These are phyloP conservation scores for Atopsyche davidsoni DNA, from an alignment of 1,140 invertebrate genomes.

Conservation along the genomic window DNA sequence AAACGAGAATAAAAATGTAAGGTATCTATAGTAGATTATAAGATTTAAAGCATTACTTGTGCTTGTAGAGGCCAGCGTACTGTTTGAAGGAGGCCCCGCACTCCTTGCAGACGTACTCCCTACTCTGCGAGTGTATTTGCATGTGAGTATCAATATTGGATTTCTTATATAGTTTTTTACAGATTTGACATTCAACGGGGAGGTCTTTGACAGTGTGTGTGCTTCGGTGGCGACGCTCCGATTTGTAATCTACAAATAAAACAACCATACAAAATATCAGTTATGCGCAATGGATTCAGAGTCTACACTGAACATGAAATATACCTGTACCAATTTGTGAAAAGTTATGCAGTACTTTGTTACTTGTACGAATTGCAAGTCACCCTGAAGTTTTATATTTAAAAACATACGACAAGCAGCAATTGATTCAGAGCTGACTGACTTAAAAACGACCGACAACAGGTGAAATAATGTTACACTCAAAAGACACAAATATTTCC, in stretches of 20 bases:
- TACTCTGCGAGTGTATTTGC: neutral
- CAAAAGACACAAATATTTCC: constrained; percentile 6
- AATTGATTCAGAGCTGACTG: no score
- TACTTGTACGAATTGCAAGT: neutral
- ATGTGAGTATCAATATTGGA: neutral
- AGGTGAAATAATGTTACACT: neutral
- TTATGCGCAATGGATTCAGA: no score
- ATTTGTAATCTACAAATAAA: neutral
- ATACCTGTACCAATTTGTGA: neutral
- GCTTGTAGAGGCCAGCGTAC: constrained; percentile 12
- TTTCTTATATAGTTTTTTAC: neutral
- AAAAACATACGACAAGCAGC: no score
- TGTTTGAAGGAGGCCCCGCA: constrained; percentile 14
- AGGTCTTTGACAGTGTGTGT: neutral
- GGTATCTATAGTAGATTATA: no score
- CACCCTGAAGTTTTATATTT: no score
- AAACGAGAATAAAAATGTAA: no score
- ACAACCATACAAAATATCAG: neutral
- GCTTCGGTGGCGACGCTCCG: neutral
- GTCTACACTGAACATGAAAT: no score
- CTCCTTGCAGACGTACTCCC: constrained; percentile 2
- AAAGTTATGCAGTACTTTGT: neutral
- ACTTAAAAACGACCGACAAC: no score
- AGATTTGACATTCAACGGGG: neutral
- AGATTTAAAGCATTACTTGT: no score